Evolutionary conservation across 92 coral and sea anemone genomes (phyloP).

Genomic region (Metridium senile): DNA sequence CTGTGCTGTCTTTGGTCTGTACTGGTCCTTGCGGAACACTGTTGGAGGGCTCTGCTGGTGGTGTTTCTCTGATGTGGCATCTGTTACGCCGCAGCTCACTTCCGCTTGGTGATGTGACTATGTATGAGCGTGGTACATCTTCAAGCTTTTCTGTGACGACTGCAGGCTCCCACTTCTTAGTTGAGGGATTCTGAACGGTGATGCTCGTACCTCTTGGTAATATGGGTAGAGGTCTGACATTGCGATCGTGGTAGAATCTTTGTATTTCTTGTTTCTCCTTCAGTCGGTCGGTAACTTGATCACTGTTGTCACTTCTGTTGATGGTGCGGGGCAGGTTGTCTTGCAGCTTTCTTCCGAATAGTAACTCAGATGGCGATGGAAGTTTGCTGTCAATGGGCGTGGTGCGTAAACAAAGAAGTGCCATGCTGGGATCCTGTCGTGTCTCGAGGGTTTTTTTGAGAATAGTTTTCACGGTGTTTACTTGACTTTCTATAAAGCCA

Average conservation of each 20-base stretch:
- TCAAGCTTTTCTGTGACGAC: constrained; percentile 37
- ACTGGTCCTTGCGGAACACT: no score
- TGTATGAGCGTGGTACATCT: constrained; percentile 51
- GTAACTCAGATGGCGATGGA: constrained; percentile 39
- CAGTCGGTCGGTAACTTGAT: constrained; percentile 43
- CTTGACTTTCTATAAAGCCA: constrained; percentile 62
- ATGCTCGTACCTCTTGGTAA: constrained; percentile 34
- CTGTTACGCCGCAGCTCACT: constrained; percentile 52
- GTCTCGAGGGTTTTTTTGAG: constrained; percentile 31
- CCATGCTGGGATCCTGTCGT: constrained; percentile 33
- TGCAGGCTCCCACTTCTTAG: constrained; percentile 53
- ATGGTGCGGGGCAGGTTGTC: constrained; percentile 38
- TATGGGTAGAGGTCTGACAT: constrained; percentile 28
- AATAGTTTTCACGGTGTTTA: constrained; percentile 25
- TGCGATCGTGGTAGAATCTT: constrained; percentile 46
- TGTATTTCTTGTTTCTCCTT: no score
- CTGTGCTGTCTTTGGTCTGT: no score
- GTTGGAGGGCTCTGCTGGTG: constrained; percentile 19
- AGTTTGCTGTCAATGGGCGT: constrained; percentile 36
- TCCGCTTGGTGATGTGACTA: constrained; percentile 47
- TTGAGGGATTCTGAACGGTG: constrained; percentile 44
- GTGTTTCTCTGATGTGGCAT: constrained; percentile 32
- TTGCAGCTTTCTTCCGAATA: constrained; percentile 25
- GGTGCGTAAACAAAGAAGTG: constrained; percentile 34
- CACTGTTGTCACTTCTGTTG: constrained; percentile 4